Evolutionary conservation across 2,888 invertebrate genomes (phyloP), one percentile per base, ranked within the genome.

Genomic region (Drosophila pseudotalamancana): DNA sequence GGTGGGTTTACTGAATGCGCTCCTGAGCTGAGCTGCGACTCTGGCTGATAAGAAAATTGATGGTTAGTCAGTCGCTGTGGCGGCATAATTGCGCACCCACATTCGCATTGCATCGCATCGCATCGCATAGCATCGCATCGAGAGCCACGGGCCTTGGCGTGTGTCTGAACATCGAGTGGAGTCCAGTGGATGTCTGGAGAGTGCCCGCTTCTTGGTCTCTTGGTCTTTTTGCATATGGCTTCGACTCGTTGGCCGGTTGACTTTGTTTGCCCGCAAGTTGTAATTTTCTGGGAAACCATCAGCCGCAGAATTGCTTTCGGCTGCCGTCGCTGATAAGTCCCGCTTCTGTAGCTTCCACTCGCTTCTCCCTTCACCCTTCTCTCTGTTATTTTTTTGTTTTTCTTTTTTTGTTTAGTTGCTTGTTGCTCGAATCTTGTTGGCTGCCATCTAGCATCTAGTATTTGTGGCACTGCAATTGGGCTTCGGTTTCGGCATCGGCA

Each of bases 71-170:
- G 76, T 65, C 69, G 77, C 78, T 76, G 48, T 81, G 82, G 85
- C 83, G 82, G 85, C 87, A 84, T 83, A 83, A 87, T 87, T 83
- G 87, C 60, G 87, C 83, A 83, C 87, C 83, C 83, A 83, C 83
- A 83, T 84, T 45, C 42, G 45, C 50, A n/a, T n/a, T n/a, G n/a
- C n/a, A n/a, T n/a, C n/a, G n/a, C n/a, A 31, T n/a, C n/a, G n/a
- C n/a, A n/a, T n/a, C n/a, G n/a, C n/a, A n/a, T n/a, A n/a, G n/a
- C n/a, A n/a, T n/a, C n/a, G n/a, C n/a, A 49, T 25, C 12, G 46
- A 31, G 25, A 49, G 54, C 46, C 72, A 61, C 51, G 73, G 56
- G 69, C 65, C 64, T 74, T 74, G 77, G 77, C 74, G 69, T 76
- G 75, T 77, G 75, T 72, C 70, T 77, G 54, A 46, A 40, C 46